Evolutionary conservation across 2,888 invertebrate genomes (phyloP), one percentile per base, ranked within the genome.

Genomic region (Protonemura montana): DNA sequence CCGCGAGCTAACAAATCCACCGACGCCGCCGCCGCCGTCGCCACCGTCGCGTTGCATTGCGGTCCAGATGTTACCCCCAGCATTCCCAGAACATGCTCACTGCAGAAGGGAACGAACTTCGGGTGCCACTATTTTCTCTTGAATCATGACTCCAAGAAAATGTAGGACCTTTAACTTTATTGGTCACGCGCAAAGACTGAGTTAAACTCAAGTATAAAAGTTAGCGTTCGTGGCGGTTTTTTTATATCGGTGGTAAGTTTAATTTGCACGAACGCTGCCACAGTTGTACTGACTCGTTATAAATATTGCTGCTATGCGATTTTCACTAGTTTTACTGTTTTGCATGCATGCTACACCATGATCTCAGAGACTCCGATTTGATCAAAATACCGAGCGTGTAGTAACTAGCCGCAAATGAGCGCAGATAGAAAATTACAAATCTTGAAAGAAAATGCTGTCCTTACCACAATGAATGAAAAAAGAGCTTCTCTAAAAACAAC

Each of bases 51-150:
- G 59, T 59, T 82, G 82, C 82, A 82, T 82, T 82, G 82, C 30
- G 82, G 82, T 82, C 29, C 82, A 82, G 28, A 78, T 78, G 78
- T 78, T 78, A 78, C 78, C 78, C 78, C 29, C n/a, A 78, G 78
- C 78, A 78, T 78, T 78, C 78, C 78, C 78, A 78, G 78, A 78
- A 28, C 78, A 28, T 78, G 78, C 78, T 78, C n/a, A 16, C 29
- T 78, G 26, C 26, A 59, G 3, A 13, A 13, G 21, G 59, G 59
- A 16, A 21, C 13, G 16, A 59, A 21, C 59, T 21, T 21, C 16
- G 16, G 21, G 59, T 21, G 59, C 59, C 59, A 59, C 59, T 59
- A 59, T 59, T 59, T 59, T 59, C 7, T 21, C 59, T 59, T 59
- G 59, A 59, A 59, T 59, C 59, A 59, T 59, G 59, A 59, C 6